Base-by-base conservation (phyloP, 2,113 vertebrate species). In the Forbesichthys papilliferus region DNA sequence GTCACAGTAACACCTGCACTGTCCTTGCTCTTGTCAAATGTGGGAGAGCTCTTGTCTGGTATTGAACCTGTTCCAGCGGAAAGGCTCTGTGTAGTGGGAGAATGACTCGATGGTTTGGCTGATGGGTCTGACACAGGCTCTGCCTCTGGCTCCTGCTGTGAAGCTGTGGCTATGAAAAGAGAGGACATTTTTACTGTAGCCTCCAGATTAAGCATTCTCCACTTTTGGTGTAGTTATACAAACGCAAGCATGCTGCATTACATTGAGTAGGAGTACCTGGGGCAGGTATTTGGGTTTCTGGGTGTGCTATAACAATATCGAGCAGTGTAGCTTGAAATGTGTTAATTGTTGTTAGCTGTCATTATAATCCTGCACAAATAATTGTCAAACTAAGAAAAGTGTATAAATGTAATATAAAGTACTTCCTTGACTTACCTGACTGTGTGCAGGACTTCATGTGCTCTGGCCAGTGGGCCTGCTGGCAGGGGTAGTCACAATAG, bases 371-470 rank as follows among this genome's bases (percentile, higher is more conserved):
- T 5, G 27, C 34, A 42, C 11, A 42, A 58, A 48, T 48, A 49
- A 46, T 6, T 61, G 64, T 36, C 2, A 0, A 63, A 63, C 20
- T 27, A 16, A n/a, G 9, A 61, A 34, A 27, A 27, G 20, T 34
- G 9, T 33, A 12, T 33, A 59, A 10, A 48, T 59, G 16, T 12
- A 13, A 54, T 8, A 6, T 3, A 14, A 54, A 68, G 12, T 46
- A 59, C 13, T 12, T 9, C 0, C 2, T 48, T 10, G 1, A 16
- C 34, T 76, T 95, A 99, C 97, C 97, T 90, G 97, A 99, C 88
- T 99, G 97, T 10, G 96, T 99, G 84, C 96, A 99, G 66, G 97
- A 98, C 79, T 99, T 99, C 96, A 98, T 99, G 60, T 99, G 97
- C 84, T 99, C 96, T 0, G 96, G 97, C 97, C 97, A 99, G 86